Base-by-base conservation (phyloP, 2,113 vertebrate genomes). In the Anguilla japonica region DNA sequence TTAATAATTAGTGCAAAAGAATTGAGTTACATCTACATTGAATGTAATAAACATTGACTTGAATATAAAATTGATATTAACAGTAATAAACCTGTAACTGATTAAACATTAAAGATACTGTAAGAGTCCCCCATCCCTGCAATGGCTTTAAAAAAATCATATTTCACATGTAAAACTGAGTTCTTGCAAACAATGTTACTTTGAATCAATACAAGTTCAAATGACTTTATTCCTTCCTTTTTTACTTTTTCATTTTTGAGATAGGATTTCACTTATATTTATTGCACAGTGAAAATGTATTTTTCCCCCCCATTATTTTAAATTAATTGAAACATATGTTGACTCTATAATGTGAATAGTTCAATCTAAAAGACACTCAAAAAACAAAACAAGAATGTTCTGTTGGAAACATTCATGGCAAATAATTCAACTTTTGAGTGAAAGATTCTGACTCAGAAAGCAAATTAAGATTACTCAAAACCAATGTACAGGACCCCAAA, bases 401-500 rank as follows among this genome's bases (percentile, higher is more conserved):
- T 3, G n/a, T 57, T 91, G 90, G 87, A 85, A 41, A 75, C 60
- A 40, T 86, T 90, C 84, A 82, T 81, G 57, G 43, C 15, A 83
- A 84, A 26, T 75, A 40, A 83, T 67, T 85, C 18, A 88, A 34
- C 22, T 60, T 39, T 60, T 82, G 41, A 87, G 86, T 90, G 84
- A 85, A 87, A 71, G 84, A 84, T 88, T 86, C 84, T 78, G 81
- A 87, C 81, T 75, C 63, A 86, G 78, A 79, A 56, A 88, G 79
- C 67, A 63, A 84, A 88, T 88, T 46, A 79, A 8, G 57, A 79
- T 84, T 84, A 57, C 86, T 83, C 83, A 78, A 83, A 29, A 39
- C 53, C 41, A 80, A 11, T 46, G 56, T 80, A 78, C 83, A 67
- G 63, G 81, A 82, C 75, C 83, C 82, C 84, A 34, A 71, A 57